Conservation (phyloP, 2,113 vertebrate species). For the Equus quagga region DNA sequence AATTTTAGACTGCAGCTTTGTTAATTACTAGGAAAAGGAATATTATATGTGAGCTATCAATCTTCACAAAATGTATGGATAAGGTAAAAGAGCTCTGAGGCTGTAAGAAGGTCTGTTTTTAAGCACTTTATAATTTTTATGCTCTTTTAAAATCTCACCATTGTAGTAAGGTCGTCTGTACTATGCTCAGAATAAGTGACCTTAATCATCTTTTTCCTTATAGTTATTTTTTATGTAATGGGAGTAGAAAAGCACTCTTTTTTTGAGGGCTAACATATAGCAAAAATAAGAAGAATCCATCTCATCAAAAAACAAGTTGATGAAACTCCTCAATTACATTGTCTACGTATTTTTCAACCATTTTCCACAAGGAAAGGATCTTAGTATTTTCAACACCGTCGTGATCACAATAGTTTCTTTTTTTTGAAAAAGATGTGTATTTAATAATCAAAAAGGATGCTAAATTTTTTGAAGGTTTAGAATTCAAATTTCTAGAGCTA, state of each 20-base stretch:
- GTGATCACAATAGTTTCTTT: background rate
- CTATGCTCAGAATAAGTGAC: background rate
- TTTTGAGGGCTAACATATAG: background rate
- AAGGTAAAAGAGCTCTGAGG: constrained; percentile 8
- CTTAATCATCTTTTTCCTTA: background rate
- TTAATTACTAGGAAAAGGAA: constrained; percentile 61
- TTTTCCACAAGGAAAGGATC: background rate
- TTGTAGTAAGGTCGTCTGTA: background rate
- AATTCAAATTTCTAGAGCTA: constrained; percentile 43
- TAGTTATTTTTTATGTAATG: background rate
- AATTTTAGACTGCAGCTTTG: background rate
- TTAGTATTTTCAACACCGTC: background rate
- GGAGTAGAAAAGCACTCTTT: background rate
- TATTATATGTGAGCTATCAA: constrained; percentile 14
- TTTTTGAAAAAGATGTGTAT: background rate
- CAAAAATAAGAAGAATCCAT: background rate
- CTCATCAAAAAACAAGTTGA: background rate
- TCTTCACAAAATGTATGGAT: constrained; percentile 11
- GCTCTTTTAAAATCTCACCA: background rate
- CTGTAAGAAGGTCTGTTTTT: background rate
- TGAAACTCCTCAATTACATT: background rate
- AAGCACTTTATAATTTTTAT: constrained; percentile 35
- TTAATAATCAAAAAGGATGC: background rate
- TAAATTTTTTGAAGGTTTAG: background rate
- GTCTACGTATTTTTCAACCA: background rate